A percentile compares a stretch with the other conserved stretches of the same genome.
phyloP scores from a whole-genome alignment of 2,797 vertebrate genomes.

The Sciurus vulgaris region DNA sequence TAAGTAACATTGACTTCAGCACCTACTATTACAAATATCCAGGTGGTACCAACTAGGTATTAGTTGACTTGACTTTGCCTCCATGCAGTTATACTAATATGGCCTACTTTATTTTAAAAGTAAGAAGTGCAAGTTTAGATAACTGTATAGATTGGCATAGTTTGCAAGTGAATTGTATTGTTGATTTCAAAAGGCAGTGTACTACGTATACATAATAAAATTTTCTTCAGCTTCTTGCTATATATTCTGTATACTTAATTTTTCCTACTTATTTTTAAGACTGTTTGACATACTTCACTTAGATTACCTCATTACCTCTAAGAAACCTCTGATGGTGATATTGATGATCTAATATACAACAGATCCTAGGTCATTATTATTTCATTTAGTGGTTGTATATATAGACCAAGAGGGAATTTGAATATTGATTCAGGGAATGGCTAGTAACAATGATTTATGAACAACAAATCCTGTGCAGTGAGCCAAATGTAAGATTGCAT shows the following conservation, averaged over 20 bases:
- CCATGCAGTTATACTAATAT: neutral
- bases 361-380: constrained; percentile 91
- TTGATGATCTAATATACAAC: constrained; percentile 89
- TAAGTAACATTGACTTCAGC: neutral
- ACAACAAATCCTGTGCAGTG: constrained; percentile 88
- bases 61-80: neutral
- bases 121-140: neutral
- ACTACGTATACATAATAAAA: neutral
- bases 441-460: constrained; percentile 95
- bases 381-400: constrained; percentile 93
- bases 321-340: constrained; percentile 86
- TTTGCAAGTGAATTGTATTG: constrained; percentile 17
- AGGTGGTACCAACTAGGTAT: neutral
- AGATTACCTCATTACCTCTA: constrained; percentile 83
- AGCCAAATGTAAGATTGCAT: constrained; percentile 88
- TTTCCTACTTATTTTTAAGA: constrained; percentile 79
- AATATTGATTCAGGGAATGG: constrained; percentile 95
- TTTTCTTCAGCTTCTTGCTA: constrained; percentile 66
- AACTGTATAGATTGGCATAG: neutral
- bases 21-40: constrained; percentile 9
- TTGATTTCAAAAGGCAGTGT: neutral
- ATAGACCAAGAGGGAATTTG: constrained; percentile 93
- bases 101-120: constrained; percentile 20
- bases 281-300: constrained; percentile 81
- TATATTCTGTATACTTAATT: constrained; percentile 42